Evolutionary conservation across 2,113 vertebrate species (phyloP), one percentile per base, ranked within the genome.

Genomic region (Setophaga petechia): DNA sequence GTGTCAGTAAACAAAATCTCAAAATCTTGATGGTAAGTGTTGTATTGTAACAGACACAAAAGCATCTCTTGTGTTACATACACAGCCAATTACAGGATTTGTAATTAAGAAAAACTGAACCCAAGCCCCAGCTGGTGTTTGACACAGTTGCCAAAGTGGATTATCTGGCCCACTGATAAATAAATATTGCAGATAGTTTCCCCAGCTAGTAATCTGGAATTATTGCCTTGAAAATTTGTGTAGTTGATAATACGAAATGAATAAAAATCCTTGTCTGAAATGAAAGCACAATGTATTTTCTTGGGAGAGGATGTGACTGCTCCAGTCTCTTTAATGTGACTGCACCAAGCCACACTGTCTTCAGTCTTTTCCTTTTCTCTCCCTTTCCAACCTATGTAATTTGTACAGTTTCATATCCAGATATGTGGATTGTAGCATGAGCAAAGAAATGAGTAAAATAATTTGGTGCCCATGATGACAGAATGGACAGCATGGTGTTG

Each of bases 151-250:
- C 58, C 85, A 86, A 92, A 88, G 43, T 80, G 24, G 18, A 92
- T 37, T 86, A 59, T 81, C 44, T 84, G 31, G 52, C 27, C 68
- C 54, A 82, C 3, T 69, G 83, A 90, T 92, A 92, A 78, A 72
- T 90, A 96, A 92, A 92, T 96, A 78, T 89, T 90, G 41, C 54
- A 75, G 30, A 84, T 78, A 90, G 20, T 12, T 62, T 63, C 79
- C 49, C 69, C 7, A 46, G 61, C 35, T 12, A 84, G n/a, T 46
- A 76, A 84, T 93, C 57, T 87, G 80, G 87, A 90, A 82, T 89
- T 89, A 92, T 30, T 79, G 47, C 39, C 46, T 25, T 84, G 69
- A 72, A 91, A 91, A 86, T 72, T 15, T 55, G 33, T 52, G 31
- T 11, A 59, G 33, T 7, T 58, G 37, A 62, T 94, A 66, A 59